Conservation (phyloP, 2,113 vertebrate genomes). For the Baryphthengus martii region DNA sequence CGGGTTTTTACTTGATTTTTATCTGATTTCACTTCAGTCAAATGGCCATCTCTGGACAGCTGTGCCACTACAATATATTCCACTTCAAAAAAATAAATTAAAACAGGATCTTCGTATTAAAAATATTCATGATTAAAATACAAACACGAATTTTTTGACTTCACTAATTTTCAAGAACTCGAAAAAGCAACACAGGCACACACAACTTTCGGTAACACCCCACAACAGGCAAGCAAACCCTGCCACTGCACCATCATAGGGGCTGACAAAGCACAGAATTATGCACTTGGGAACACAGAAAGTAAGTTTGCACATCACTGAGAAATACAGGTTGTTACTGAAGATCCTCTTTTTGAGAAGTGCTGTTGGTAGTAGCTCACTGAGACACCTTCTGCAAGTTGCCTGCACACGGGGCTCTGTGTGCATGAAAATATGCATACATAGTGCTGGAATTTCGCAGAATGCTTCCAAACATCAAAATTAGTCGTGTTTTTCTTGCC, state of each 20-base stretch:
- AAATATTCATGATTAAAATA: background rate
- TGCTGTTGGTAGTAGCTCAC: background rate
- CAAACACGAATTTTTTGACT: rapidly evolving
- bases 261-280: background rate
- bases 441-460: background rate
- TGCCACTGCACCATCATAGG: rapidly evolving
- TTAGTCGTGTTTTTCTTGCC: background rate
- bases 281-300: background rate
- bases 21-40: background rate
- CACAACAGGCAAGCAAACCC: rapidly evolving
- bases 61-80: background rate
- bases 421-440: background rate
- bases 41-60: background rate
- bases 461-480: background rate
- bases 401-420: background rate
- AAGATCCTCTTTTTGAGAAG: background rate
- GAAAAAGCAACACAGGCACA: rapidly evolving
- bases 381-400: background rate
- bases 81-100: background rate
- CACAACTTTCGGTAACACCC: background rate
- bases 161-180: background rate
- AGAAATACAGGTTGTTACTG: background rate
- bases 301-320: background rate
- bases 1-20: background rate
- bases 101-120: background rate